Conservation (phyloP, 2,888 invertebrate genomes). For the Cataglyphis rosenhaueri region DNA sequence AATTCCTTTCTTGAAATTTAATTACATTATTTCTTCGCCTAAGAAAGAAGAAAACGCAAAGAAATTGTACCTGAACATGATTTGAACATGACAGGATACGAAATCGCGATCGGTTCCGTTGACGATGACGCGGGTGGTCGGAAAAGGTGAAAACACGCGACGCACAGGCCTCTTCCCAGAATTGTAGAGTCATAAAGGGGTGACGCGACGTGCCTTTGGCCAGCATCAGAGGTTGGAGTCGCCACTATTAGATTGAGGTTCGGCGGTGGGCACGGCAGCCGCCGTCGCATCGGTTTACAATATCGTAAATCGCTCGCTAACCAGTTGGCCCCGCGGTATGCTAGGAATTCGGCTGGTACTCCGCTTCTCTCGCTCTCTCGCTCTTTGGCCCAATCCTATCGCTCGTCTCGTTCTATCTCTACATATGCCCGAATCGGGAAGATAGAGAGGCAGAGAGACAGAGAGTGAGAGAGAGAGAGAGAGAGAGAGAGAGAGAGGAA, state of each 20-base stretch:
- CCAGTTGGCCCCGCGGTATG: constrained; percentile 84
- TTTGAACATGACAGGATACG: not conserved
- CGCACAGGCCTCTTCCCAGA: constrained; percentile 31
- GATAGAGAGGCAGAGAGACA: constrained; percentile 48
- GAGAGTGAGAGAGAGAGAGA: not conserved
- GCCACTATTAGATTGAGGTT: constrained; percentile 83
- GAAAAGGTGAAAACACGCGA: constrained; percentile 59
- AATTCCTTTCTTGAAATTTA: not conserved
- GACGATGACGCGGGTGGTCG: constrained; percentile 1
- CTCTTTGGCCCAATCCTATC: constrained; percentile 52
- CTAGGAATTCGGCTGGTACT: constrained; percentile 81
- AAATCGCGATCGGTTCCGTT: not conserved
- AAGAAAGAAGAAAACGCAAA: not conserved
- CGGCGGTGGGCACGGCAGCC: constrained; percentile 78
- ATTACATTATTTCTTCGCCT: not conserved
- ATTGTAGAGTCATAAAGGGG: constrained; percentile 57
- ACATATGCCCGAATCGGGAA: constrained; percentile 51
- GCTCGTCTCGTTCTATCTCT: constrained; percentile 57
- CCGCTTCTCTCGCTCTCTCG: constrained; percentile 57
- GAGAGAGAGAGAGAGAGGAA: constrained; percentile 8
- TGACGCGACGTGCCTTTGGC: constrained; percentile 68
- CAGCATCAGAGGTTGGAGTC: constrained; percentile 77
- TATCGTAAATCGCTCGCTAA: constrained; percentile 85
- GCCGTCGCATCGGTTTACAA: constrained; percentile 84
- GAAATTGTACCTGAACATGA: not conserved